These are phyloP conservation scores for Elanoides forficatus DNA, from an alignment of 2,113 vertebrate genomes.

Conservation along the genomic window DNA sequence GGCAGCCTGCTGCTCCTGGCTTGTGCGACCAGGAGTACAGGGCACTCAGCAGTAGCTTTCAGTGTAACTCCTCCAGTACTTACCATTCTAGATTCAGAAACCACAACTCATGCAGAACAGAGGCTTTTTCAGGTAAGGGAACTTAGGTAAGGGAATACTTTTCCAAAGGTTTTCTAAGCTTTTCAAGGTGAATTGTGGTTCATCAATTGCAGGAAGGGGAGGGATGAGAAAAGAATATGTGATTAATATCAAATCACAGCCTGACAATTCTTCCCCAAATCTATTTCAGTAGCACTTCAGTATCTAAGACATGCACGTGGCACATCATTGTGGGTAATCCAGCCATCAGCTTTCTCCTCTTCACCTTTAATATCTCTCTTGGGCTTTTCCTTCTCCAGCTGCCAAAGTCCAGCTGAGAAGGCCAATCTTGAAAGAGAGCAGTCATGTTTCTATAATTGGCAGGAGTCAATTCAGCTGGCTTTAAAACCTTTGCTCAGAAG, in stretches of 20 bases:
- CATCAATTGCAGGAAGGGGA: background rate
- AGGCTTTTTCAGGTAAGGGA: background rate
- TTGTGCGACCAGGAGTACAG: background rate
- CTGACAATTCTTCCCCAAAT: background rate
- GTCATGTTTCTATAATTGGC: background rate
- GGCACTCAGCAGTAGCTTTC: accelerated
- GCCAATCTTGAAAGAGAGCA: background rate
- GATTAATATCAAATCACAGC: background rate
- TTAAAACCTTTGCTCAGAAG: background rate
- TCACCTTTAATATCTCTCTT: background rate
- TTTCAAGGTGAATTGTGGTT: background rate
- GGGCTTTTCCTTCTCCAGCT: background rate
- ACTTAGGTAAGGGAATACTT: too few species aligned
- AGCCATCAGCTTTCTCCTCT: background rate
- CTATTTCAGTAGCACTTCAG: background rate
- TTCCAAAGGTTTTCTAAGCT: background rate
- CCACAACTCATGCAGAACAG: background rate
- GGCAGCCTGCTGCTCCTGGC: background rate
- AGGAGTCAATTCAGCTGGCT: background rate
- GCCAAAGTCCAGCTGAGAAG: background rate
- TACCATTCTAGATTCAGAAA: background rate
- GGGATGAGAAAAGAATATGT: background rate
- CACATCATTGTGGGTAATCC: background rate
- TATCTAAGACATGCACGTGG: background rate
- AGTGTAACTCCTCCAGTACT: background rate